Conservation (phyloP, 2,888 invertebrate species). For the Drosophila demipolita region DNA sequence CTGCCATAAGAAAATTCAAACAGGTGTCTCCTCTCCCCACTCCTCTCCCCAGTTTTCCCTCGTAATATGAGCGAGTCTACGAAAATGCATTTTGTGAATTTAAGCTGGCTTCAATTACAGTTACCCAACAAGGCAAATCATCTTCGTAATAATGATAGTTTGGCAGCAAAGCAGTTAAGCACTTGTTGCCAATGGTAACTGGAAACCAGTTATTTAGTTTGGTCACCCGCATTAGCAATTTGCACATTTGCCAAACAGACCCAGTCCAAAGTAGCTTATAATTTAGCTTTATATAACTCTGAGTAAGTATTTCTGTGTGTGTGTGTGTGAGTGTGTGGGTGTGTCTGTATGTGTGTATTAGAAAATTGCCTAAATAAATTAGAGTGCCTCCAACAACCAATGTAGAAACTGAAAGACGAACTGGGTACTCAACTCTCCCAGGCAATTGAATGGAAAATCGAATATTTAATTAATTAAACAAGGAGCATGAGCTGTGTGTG, state of each 20-base stretch:
- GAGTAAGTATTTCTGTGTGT: neutral
- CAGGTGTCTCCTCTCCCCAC: conserved; percentile 44
- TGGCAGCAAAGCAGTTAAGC: neutral
- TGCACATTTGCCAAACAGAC: conserved; percentile 4
- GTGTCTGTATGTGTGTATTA: neutral
- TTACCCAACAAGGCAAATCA: conserved; percentile 26
- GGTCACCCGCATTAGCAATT: conserved; percentile 14
- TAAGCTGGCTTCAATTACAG: conserved; percentile 42
- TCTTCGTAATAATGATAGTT: conserved; percentile 7
- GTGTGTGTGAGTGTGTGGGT: neutral
- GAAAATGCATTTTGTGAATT: conserved; percentile 23
- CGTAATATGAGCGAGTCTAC: conserved; percentile 20
- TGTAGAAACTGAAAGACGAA: conserved; percentile 26
- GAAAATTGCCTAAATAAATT: conserved; percentile 25
- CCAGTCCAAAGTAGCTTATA: conserved; percentile 36
- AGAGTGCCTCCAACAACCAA: neutral
- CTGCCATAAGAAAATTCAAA: conserved; percentile 25
- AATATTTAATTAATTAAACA: conserved; percentile 49
- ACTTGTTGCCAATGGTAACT: conserved; percentile 31
- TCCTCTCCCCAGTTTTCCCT: neutral
- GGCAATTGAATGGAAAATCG: conserved; percentile 46
- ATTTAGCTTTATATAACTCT: conserved; percentile 1
- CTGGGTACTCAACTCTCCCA: conserved; percentile 9
- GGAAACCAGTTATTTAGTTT: conserved; percentile 18
- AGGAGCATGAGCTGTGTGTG: neutral